Conservation (phyloP, 2,113 vertebrate genomes). For the Desmodus rotundus region DNA sequence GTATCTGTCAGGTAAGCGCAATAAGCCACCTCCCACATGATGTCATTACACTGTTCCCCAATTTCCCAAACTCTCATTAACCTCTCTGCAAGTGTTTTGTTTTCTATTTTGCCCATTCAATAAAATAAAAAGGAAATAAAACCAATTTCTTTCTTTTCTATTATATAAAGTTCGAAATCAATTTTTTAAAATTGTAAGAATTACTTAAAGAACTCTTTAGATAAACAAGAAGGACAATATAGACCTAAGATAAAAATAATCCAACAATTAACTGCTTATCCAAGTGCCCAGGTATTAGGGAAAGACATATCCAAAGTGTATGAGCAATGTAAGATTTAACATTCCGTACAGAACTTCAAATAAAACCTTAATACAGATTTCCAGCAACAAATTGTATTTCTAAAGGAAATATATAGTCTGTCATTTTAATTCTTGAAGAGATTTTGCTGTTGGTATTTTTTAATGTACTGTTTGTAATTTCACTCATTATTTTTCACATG, state of each 20-base stretch:
- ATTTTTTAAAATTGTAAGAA: background rate
- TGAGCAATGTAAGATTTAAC: background rate
- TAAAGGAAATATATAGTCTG: background rate
- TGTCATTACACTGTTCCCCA: background rate
- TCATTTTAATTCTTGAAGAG: background rate
- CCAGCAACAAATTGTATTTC: background rate
- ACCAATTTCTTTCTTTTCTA: background rate
- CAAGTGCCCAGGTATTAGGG: background rate
- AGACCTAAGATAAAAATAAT: background rate
- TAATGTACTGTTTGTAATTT: conserved; percentile 2
- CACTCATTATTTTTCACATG: background rate
- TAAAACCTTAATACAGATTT: conserved; percentile 77
- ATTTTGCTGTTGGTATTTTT: background rate
- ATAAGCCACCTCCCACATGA: background rate
- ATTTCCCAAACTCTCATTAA: background rate
- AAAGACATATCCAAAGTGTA: background rate
- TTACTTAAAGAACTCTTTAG: background rate
- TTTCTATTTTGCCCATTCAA: background rate
- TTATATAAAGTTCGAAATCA: background rate
- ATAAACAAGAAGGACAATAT: background rate
- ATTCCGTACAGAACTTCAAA: background rate
- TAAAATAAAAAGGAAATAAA: background rate
- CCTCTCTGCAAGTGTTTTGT: background rate
- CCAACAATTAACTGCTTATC: background rate
- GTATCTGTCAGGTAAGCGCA: background rate